Evolutionary conservation across 2,113 vertebrate species (phyloP).

Genomic region (Poeciliopsis prolifica): DNA sequence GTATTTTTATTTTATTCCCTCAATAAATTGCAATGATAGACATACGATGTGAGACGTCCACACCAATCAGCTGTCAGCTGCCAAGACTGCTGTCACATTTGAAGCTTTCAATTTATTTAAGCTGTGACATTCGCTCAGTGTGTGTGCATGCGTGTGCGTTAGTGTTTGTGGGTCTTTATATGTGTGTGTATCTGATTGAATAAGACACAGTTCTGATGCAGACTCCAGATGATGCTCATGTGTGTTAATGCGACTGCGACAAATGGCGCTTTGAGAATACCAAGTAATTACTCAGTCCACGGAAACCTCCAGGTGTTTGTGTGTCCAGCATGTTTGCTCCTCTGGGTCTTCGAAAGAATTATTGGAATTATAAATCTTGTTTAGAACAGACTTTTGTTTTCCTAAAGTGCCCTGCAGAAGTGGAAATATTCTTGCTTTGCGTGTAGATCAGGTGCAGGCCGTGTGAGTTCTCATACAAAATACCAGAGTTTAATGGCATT

Average conservation of each 20-base stretch:
- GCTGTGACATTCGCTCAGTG: not conserved
- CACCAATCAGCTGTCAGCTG: constrained; percentile 26
- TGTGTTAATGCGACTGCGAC: constrained; percentile 67
- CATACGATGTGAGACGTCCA: constrained; percentile 11
- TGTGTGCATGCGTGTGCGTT: constrained; percentile 16
- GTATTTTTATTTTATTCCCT: constrained; percentile 1
- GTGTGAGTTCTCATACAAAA: not conserved
- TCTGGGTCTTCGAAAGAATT: constrained; percentile 9
- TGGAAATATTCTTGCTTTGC: not conserved
- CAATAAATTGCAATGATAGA: constrained; percentile 10
- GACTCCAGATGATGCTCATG: constrained; percentile 63
- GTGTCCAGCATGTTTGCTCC: not conserved
- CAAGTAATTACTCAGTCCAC: constrained; percentile 37
- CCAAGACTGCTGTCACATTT: constrained; percentile 40
- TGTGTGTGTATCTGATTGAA: not conserved
- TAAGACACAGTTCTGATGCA: constrained; percentile 35
- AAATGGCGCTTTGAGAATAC: constrained; percentile 34
- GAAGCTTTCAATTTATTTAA: constrained; percentile 39
- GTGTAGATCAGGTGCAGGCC: not conserved
- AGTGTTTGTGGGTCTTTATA: not conserved
- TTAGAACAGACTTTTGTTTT: constrained; percentile 22
- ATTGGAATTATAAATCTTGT: constrained; percentile 13
- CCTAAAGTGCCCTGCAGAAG: not conserved
- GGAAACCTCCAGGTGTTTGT: constrained; percentile 4
- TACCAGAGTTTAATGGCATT: not conserved